phyloP scores from a whole-genome alignment of 2,888 invertebrate species.

The Carpatolechia fugitivella region DNA sequence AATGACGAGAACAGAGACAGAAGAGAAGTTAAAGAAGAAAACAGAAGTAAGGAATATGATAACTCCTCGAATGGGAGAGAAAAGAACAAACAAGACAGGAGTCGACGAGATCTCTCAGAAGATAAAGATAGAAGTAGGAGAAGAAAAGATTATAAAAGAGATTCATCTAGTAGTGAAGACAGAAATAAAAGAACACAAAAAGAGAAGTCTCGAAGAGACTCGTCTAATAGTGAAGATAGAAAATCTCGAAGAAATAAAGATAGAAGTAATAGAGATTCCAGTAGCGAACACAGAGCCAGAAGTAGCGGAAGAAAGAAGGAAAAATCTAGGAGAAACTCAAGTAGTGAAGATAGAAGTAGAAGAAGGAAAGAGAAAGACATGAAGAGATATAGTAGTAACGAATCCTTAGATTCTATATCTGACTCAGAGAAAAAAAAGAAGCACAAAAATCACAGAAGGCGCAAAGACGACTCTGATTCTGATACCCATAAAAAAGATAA shows the following conservation, averaged over 20 bases:
- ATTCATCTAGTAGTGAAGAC: not conserved
- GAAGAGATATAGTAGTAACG: conserved; percentile 46
- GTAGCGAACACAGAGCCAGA: not conserved
- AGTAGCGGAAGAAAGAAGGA: conserved; percentile 29
- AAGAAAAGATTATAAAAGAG: not conserved
- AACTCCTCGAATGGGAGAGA: conserved; percentile 41
- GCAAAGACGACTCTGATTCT: conserved; percentile 36
- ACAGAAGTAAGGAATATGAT: conserved; percentile 32
- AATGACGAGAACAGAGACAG: conserved; percentile 31
- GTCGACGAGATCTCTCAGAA: conserved; percentile 40
- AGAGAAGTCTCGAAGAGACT: conserved; percentile 23
- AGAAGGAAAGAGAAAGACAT: conserved; percentile 34
- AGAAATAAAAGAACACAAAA: conserved; percentile 24
- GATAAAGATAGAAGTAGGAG: conserved; percentile 33
- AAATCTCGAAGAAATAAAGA: conserved; percentile 26
- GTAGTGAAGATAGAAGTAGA: conserved; percentile 31
- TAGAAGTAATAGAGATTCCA: not conserved
- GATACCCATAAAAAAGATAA: conserved; percentile 36
- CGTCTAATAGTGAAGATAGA: conserved; percentile 31
- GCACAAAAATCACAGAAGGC: conserved; percentile 34
- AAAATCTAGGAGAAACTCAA: conserved; percentile 18
- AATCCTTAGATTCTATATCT: conserved; percentile 46
- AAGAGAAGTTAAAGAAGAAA: conserved; percentile 26
- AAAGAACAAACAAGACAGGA: conserved; percentile 26
- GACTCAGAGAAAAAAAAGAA: conserved; percentile 41